Evolutionary conservation across 2,797 vertebrate genomes (phyloP).

Genomic region (Chrysocyon brachyurus): DNA sequence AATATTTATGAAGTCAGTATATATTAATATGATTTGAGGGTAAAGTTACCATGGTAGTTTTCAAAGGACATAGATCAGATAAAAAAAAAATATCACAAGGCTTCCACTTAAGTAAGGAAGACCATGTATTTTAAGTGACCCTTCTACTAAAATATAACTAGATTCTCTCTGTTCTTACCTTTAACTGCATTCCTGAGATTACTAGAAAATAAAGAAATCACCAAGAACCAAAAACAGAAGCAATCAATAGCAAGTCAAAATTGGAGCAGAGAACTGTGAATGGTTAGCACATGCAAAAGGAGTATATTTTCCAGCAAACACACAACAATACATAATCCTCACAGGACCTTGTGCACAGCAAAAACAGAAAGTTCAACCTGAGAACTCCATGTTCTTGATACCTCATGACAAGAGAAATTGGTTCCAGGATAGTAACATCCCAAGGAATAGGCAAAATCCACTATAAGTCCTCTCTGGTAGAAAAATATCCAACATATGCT

Average conservation of each 20-base stretch:
- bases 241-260: background rate
- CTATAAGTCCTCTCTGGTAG: background rate
- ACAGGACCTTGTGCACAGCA: background rate
- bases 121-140: background rate
- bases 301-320: background rate
- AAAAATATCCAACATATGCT: background rate
- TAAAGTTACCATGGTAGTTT: background rate
- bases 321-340: background rate
- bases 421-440: background rate
- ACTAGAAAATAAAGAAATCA: background rate
- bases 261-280: background rate
- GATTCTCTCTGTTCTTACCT: background rate
- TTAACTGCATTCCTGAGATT: background rate
- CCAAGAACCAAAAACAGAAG: background rate
- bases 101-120: background rate
- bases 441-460: background rate
- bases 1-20: background rate
- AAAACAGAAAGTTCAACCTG: background rate
- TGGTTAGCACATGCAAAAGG: background rate
- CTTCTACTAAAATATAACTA: background rate
- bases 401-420: slow-evolving; percentile 10
- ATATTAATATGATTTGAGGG: background rate
- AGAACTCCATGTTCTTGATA: background rate
- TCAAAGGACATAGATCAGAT: background rate
- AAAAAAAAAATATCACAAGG: background rate